Conservation (phyloP, 2,888 invertebrate genomes). For the Mesorhabditis belari region DNA sequence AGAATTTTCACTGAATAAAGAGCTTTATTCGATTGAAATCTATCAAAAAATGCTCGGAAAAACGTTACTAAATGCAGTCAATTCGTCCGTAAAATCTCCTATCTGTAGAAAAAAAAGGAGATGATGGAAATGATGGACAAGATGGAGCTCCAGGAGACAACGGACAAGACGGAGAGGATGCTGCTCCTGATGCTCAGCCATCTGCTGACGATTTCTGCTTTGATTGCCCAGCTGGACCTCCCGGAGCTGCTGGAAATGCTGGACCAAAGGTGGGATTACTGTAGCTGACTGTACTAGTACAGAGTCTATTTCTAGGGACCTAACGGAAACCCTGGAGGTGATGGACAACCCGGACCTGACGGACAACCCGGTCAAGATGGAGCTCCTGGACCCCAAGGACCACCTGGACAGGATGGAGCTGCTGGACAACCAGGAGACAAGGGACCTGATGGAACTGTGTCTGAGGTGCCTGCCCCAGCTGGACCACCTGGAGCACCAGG, state of each 20-base stretch:
- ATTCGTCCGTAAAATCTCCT: not conserved
- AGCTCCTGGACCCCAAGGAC: slow-evolving; percentile 25
- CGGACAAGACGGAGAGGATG: slow-evolving; percentile 30
- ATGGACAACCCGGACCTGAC: slow-evolving; percentile 27
- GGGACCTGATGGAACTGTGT: slow-evolving; percentile 33
- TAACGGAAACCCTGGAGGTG: slow-evolving; percentile 29
- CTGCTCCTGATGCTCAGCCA: slow-evolving; percentile 24
- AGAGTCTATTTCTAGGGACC: no score
- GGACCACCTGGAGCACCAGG: slow-evolving; percentile 38
- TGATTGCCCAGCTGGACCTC: slow-evolving; percentile 33
- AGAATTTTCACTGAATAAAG: no score
- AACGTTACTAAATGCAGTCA: no score
- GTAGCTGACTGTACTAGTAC: no score
- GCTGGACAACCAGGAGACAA: slow-evolving; percentile 28
- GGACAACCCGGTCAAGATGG: slow-evolving; percentile 35
- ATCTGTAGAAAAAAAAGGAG: slow-evolving; percentile 21
- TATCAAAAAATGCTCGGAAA: no score
- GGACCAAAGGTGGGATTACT: no score
- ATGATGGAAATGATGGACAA: slow-evolving; percentile 35
- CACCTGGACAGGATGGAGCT: slow-evolving; percentile 28
- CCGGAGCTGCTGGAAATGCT: slow-evolving; percentile 26
- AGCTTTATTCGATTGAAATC: no score
- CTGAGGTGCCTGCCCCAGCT: slow-evolving; percentile 26
- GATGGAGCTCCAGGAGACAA: slow-evolving; percentile 41
- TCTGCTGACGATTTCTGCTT: slow-evolving; percentile 35